Conservation (phyloP, 2,113 vertebrate genomes). For the Thunnus thynnus region DNA sequence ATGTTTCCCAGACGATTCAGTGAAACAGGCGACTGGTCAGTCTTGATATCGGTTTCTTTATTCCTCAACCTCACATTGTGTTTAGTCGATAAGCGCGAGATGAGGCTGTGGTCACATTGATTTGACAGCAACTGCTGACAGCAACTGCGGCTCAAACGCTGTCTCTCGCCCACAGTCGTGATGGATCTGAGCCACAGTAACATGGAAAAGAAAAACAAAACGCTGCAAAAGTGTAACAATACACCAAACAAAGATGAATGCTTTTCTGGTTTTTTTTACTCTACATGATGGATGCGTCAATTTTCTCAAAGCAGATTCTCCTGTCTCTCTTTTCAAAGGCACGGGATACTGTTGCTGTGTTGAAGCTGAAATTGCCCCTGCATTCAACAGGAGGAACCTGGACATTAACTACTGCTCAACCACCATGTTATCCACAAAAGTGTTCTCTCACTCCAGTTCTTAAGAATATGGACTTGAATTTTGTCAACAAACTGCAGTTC, state of each 20-base stretch:
- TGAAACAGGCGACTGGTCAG: conserved; percentile 12
- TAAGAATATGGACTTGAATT: conserved; percentile 29
- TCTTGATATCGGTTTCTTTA: conserved; percentile 22
- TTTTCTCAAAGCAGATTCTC: conserved; percentile 34
- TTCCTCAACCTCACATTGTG: conserved; percentile 30
- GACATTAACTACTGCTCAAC: conserved; percentile 23
- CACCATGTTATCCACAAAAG: conserved; percentile 1
- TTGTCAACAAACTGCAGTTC: conserved; percentile 18
- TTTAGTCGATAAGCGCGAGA: conserved; percentile 41
- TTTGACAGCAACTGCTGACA: conserved; percentile 29
- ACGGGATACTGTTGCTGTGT: conserved; percentile 23
- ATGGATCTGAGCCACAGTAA: conserved; percentile 21
- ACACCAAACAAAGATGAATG: conserved; percentile 17
- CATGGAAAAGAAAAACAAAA: not conserved
- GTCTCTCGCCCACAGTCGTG: conserved; percentile 32
- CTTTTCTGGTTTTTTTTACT: conserved; percentile 21
- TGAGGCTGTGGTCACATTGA: conserved; percentile 51
- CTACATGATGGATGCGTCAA: conserved; percentile 11
- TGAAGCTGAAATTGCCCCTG: conserved; percentile 25
- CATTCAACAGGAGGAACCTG: conserved; percentile 33
- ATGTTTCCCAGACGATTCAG: not conserved
- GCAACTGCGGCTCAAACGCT: conserved; percentile 25
- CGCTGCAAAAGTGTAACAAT: conserved; percentile 11
- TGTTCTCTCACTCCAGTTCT: conserved; percentile 5
- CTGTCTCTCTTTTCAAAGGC: conserved; percentile 66